Percentiles rank a stretch among this genome's conserved stretches.
phyloP scores from a whole-genome alignment of 1,140 invertebrate species.

The Vanessa tameamea region DNA sequence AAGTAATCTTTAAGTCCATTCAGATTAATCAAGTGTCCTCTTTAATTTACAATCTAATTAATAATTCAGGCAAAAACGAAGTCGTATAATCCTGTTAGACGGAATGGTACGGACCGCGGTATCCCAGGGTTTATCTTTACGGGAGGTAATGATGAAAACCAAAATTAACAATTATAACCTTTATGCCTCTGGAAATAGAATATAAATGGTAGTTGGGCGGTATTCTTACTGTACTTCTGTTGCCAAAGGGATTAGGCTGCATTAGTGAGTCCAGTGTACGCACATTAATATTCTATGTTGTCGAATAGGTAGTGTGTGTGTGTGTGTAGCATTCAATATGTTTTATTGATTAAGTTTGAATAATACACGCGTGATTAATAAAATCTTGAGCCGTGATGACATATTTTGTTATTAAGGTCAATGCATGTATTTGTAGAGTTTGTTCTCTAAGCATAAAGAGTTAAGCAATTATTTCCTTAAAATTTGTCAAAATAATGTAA shows the following conservation, averaged over 20 bases:
- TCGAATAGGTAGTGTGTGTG: slow-evolving; percentile 56
- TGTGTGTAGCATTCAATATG: not conserved
- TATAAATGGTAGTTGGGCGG: slow-evolving; percentile 2
- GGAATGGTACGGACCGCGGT: slow-evolving; percentile 44
- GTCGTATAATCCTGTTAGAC: slow-evolving; percentile 58
- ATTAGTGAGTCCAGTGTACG: slow-evolving; percentile 50
- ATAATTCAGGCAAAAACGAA: slow-evolving; percentile 52
- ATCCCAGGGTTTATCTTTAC: slow-evolving; percentile 38
- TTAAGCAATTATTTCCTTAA: too few relatives aligned
- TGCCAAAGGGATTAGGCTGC: slow-evolving; percentile 50
- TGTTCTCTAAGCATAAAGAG: too few relatives aligned
- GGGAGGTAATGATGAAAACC: slow-evolving; percentile 27
- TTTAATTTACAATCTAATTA: slow-evolving; percentile 46
- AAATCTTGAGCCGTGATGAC: not conserved
- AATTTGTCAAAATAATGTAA: too few relatives aligned
- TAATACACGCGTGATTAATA: not conserved
- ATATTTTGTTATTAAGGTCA: too few relatives aligned
- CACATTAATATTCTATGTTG: slow-evolving; percentile 69
- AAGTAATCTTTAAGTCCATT: slow-evolving; percentile 12
- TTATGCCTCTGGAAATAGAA: slow-evolving; percentile 18
- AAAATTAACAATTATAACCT: slow-evolving; percentile 15
- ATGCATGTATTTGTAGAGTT: too few relatives aligned
- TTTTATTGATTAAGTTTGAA: slow-evolving; percentile 6
- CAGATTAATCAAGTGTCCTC: slow-evolving; percentile 26
- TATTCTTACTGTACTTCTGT: slow-evolving; percentile 32